phyloP scores from a whole-genome alignment of 2,888 invertebrate genomes.

The Kryphioiulus occultus region DNA sequence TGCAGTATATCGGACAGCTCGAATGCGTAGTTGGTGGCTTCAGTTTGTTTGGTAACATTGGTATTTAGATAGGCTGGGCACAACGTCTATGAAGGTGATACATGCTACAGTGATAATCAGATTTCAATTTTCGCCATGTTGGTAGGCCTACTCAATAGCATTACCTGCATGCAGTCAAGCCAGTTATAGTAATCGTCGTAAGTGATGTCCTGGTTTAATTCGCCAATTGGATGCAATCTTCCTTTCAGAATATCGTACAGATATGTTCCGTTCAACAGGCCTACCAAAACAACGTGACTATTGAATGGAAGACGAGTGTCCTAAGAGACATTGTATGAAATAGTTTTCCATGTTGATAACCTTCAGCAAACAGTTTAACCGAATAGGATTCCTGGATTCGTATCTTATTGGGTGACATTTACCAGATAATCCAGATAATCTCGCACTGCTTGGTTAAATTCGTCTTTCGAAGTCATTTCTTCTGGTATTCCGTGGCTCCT shows the following conservation, averaged over 20 bases:
- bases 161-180: constrained; percentile 64
- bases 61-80: constrained; percentile 49
- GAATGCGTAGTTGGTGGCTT: constrained; percentile 43
- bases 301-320: constrained; percentile 62
- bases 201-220: constrained; percentile 63
- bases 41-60: constrained; percentile 31
- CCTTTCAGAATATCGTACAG: constrained; percentile 63
- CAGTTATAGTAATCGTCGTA: constrained; percentile 65
- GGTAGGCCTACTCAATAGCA: no score
- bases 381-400: not conserved
- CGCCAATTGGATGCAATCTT: constrained; percentile 64
- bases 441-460: constrained; percentile 58
- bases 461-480: constrained; percentile 43
- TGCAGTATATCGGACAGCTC: constrained; percentile 41
- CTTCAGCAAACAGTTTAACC: not conserved
- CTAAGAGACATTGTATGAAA: constrained; percentile 56
- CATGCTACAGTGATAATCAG: no score
- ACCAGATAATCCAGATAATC: constrained; percentile 56
- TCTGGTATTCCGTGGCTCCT: constrained; percentile 5
- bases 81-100: not conserved
- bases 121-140: no score
- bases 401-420: not conserved
- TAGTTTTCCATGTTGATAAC: not conserved
- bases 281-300: constrained; percentile 65
- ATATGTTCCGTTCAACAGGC: constrained; percentile 64